phyloP scores from a whole-genome alignment of 2,113 vertebrate species.

The Grallaria varia region DNA sequence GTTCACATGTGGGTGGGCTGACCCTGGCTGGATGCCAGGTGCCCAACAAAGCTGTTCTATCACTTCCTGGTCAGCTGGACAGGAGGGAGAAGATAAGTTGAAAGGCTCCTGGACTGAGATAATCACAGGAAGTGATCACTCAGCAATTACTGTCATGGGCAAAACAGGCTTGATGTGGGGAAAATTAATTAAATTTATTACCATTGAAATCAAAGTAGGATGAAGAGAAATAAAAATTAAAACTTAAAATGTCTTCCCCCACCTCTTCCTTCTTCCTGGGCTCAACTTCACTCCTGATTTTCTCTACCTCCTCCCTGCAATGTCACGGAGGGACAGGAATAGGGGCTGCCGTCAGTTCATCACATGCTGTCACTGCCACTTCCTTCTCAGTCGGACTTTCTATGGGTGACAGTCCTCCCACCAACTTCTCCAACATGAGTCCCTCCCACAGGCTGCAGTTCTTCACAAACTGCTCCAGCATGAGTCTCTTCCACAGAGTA shows the following conservation, averaged over 20 bases:
- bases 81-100: neutral
- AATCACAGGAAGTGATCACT: neutral
- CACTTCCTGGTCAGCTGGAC: neutral
- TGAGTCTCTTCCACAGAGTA: neutral
- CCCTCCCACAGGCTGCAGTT: neutral
- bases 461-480: neutral
- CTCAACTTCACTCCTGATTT: neutral
- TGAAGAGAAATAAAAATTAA: neutral
- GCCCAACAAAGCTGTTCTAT: neutral
- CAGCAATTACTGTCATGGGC: neutral
- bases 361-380: accelerated
- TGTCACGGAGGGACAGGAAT: neutral
- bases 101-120: neutral
- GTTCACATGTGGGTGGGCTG: neutral
- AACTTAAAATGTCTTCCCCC: neutral
- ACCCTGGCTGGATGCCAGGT: neutral
- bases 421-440: neutral
- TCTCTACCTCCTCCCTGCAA: neutral
- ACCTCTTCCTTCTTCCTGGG: neutral
- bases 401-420: neutral
- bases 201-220: neutral
- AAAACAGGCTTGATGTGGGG: neutral
- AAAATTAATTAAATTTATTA: neutral
- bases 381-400: neutral
- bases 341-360: neutral